phyloP scores from a whole-genome alignment of 2,113 vertebrate genomes.

The Choloepus hoffmanni region DNA sequence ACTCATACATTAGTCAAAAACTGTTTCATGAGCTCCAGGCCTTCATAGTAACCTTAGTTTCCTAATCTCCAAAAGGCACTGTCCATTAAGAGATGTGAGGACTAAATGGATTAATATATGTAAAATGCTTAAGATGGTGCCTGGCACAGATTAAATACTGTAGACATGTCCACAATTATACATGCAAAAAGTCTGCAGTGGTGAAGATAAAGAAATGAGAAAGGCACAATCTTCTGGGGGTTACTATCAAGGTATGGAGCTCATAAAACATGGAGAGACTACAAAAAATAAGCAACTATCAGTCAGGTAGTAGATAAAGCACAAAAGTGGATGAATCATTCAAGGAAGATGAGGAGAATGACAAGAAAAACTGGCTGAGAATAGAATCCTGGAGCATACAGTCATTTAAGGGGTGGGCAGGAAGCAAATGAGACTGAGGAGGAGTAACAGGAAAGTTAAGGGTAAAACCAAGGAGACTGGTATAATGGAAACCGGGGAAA shows the following conservation, averaged over 20 bases:
- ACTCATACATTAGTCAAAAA: too few species aligned
- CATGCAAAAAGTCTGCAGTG: neutral
- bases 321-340: neutral
- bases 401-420: neutral
- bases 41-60: too few species aligned
- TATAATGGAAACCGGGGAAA: slow-evolving; percentile 7
- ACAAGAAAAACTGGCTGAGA: neutral
- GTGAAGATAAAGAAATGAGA: neutral
- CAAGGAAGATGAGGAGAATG: slow-evolving; percentile 10
- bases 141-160: neutral
- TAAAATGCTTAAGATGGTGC: neutral
- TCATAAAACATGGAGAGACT: neutral
- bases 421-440: neutral
- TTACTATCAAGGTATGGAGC: slow-evolving; percentile 23
- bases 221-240: neutral
- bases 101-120: too few species aligned
- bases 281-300: neutral
- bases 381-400: neutral
- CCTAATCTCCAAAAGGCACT: too few species aligned
- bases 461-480: neutral
- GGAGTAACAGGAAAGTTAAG: slow-evolving; percentile 1
- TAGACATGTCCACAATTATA: neutral
- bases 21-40: too few species aligned
- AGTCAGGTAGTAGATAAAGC: neutral
- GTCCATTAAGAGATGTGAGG: too few species aligned